Percentiles rank a stretch among this genome's conserved stretches.
phyloP scores from a whole-genome alignment of 2,113 vertebrate genomes.

The Cisticola juncidis region DNA sequence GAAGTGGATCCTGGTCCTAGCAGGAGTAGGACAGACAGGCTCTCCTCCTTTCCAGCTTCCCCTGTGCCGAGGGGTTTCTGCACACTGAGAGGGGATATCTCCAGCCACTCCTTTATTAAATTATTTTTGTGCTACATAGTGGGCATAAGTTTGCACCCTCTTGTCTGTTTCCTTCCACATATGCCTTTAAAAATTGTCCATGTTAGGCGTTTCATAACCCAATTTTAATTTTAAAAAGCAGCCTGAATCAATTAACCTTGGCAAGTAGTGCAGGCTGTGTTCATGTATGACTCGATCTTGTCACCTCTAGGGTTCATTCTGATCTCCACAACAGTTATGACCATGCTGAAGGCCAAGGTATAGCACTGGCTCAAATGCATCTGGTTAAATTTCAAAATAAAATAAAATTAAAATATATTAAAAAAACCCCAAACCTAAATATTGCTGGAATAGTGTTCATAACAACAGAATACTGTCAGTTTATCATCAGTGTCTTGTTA shows the following conservation, averaged over 20 bases:
- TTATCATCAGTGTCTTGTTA: neutral
- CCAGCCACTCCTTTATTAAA: neutral
- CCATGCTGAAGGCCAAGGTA: neutral
- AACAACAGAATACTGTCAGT: neutral
- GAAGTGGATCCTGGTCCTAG: neutral
- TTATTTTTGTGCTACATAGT: fast-evolving
- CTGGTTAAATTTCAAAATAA: neutral
- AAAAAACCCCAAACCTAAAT: too few species aligned
- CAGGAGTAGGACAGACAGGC: fast-evolving
- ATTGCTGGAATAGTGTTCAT: neutral
- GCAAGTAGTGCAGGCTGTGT: neutral
- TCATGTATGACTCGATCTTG: too few species aligned
- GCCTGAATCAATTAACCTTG: neutral
- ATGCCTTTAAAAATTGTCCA: neutral
- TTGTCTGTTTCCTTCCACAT: neutral
- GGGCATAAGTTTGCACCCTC: neutral
- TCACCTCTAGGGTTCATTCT: neutral
- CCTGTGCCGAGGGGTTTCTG: neutral
- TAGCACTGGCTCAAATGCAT: neutral
- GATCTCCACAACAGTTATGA: neutral
- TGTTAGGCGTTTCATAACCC: neutral
- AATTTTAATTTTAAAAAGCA: neutral
- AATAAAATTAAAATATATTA: neutral
- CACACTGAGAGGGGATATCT: neutral
- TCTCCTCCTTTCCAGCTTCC: neutral